phyloP scores from a whole-genome alignment of 2,797 vertebrate genomes.

The Fratercula arctica region DNA sequence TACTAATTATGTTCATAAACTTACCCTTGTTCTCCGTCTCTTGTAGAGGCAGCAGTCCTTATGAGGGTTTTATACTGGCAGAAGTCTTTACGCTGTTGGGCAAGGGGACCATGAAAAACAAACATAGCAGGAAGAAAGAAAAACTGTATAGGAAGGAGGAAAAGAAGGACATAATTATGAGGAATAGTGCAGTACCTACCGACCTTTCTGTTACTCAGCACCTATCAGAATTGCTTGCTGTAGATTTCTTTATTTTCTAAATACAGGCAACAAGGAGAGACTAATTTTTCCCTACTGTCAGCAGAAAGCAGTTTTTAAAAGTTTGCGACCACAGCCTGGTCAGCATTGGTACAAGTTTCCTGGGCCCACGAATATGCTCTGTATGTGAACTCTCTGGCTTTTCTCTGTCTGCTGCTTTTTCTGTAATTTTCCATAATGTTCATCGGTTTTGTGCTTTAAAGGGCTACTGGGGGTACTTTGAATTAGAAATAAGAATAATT shows the following conservation, averaged over 20 bases:
- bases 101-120: not conserved
- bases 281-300: not conserved
- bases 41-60: not conserved
- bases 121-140: not conserved
- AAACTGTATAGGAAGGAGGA: not conserved
- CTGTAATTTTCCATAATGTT: not conserved
- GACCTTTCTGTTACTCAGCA: too few species aligned
- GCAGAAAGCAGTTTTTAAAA: not conserved
- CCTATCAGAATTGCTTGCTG: not conserved
- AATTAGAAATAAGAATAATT: not conserved
- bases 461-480: not conserved
- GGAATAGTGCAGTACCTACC: not conserved
- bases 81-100: not conserved
- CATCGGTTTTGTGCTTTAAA: not conserved
- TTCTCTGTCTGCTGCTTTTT: not conserved
- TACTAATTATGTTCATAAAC: not conserved
- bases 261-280: not conserved
- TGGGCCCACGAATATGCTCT: not conserved
- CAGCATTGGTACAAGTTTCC: not conserved
- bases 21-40: not conserved
- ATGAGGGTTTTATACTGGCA: not conserved
- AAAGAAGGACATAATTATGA: not conserved
- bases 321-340: not conserved
- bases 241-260: not conserved
- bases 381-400: not conserved